These are phyloP conservation scores for Atrichornis clamosus DNA, from an alignment of 2,113 vertebrate genomes.

Conservation along the genomic window DNA sequence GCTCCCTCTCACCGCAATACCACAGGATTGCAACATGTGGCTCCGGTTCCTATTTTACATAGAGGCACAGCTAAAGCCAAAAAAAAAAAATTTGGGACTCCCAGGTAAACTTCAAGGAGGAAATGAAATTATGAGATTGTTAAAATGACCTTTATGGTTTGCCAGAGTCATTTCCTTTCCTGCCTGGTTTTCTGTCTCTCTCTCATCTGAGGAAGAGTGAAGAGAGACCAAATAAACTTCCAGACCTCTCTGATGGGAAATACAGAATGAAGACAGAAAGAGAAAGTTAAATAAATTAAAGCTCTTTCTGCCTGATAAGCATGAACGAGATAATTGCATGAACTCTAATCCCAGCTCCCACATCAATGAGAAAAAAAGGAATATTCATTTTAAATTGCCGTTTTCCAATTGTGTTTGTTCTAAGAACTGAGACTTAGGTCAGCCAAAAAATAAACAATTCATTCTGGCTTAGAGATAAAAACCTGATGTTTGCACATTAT, in stretches of 20 bases:
- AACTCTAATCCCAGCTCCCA: background rate
- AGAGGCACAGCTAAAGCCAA: background rate
- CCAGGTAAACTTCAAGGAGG: conserved; percentile 64
- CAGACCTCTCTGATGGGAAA: background rate
- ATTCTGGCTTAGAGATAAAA: background rate
- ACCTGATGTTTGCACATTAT: background rate
- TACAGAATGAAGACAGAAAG: background rate
- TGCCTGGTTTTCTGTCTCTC: background rate
- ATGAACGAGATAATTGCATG: background rate
- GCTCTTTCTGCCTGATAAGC: background rate
- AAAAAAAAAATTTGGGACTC: conserved; percentile 43
- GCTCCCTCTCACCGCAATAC: background rate
- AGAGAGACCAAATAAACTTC: background rate
- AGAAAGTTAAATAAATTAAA: conserved; percentile 4
- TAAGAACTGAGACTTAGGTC: background rate
- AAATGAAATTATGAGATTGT: conserved; percentile 50
- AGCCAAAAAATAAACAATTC: background rate
- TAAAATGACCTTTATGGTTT: conserved; percentile 31
- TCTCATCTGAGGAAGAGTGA: background rate
- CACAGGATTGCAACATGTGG: conserved; percentile 57
- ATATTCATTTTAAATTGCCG: background rate
- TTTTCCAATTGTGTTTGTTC: background rate
- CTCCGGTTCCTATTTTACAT: conserved; percentile 19
- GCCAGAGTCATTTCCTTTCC: conserved; percentile 42
- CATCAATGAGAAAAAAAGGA: background rate